Evolutionary conservation across 1,140 invertebrate genomes (phyloP), one percentile per base, ranked within the genome.

Genomic region (Drosophila tristis): DNA sequence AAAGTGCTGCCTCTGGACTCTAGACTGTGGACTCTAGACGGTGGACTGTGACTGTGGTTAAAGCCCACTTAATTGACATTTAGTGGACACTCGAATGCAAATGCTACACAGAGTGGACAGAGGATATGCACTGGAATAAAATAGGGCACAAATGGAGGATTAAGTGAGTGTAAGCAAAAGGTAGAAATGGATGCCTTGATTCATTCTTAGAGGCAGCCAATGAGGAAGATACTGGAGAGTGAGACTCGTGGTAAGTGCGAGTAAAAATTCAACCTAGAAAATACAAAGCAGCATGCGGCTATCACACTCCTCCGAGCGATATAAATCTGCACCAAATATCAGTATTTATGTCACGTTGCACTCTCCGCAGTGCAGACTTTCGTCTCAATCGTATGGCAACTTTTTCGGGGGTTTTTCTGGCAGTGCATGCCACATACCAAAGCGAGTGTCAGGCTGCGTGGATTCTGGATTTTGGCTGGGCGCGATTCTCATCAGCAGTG

Each of bases 41-140:
- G 35, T 13, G 35, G 11, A 39, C 35, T 26, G 61, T 45, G 44
- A 68, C 72, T 64, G 65, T 78, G 72, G 85, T 50, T 71, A 89
- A 87, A 90, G 68, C 68, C 79, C 84, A 89, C 84, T 89, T 89
- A 89, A 89, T 89, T 89, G 84, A 89, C 84, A 82, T 89, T 89
- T 90, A 89, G 84, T 89, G 85, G 85, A 90, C 84, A 89, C 84
- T 90, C 85, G 75, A 89, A 89, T 76, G 84, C 68, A 77, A 89
- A 85, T 86, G 63, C 66, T 50, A 47, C 44, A 49, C 44, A 25
- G 54, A 51, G 54, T 48, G 49, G 64, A 51, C 45, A 44, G 44
- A 42, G 31, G 3, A 42, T 43, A 43, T 57, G 48, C 72, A 60
- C 35, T 42, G 29, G 4, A 42, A 39, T 23, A 39, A 35, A 20